Evolutionary conservation across 2,888 invertebrate genomes (phyloP).

Genomic region (Minunthozetes semirufus): DNA sequence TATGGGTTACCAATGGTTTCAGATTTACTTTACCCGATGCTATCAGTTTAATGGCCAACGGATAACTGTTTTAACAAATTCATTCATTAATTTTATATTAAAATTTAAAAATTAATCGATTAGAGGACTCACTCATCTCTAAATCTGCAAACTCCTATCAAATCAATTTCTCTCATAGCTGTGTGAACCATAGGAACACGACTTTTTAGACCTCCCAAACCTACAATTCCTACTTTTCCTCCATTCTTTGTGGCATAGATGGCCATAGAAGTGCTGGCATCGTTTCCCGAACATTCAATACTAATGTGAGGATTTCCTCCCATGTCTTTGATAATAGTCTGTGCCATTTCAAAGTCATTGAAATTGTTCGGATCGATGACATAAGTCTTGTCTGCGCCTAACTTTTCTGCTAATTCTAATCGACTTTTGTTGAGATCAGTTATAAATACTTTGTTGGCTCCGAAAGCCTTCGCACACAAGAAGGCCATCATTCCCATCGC

Average conservation of each 20-base stretch:
- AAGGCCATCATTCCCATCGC: slow-evolving; percentile 47
- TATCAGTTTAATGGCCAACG: slow-evolving; percentile 40
- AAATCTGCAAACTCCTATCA: slow-evolving; percentile 28
- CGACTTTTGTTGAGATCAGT: too few species aligned
- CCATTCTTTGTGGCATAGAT: slow-evolving; percentile 50
- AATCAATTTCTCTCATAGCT: slow-evolving; percentile 35
- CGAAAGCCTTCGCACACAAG: slow-evolving; percentile 45
- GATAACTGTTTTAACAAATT: slow-evolving; percentile 39
- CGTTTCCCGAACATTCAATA: slow-evolving; percentile 82
- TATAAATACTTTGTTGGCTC: slow-evolving; percentile 45
- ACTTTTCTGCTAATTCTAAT: slow-evolving; percentile 47
- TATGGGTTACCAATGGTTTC: slow-evolving; percentile 43
- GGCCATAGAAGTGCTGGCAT: slow-evolving; percentile 66
- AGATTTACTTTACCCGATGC: slow-evolving; percentile 41
- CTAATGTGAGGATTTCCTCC: slow-evolving; percentile 59
- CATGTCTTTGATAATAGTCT: slow-evolving; percentile 53
- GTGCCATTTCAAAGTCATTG: neutral
- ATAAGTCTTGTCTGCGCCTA: slow-evolving; percentile 48
- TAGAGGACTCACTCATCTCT: neutral
- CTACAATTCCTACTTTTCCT: slow-evolving; percentile 35
- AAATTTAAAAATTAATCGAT: neutral
- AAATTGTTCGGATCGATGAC: slow-evolving; percentile 43
- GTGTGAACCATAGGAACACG: slow-evolving; percentile 32
- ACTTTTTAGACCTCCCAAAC: slow-evolving; percentile 34
- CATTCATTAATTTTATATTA: neutral